Evolutionary conservation across 2,113 vertebrate genomes (phyloP), one percentile per base, ranked within the genome.

Genomic region (Crotalus viridis): DNA sequence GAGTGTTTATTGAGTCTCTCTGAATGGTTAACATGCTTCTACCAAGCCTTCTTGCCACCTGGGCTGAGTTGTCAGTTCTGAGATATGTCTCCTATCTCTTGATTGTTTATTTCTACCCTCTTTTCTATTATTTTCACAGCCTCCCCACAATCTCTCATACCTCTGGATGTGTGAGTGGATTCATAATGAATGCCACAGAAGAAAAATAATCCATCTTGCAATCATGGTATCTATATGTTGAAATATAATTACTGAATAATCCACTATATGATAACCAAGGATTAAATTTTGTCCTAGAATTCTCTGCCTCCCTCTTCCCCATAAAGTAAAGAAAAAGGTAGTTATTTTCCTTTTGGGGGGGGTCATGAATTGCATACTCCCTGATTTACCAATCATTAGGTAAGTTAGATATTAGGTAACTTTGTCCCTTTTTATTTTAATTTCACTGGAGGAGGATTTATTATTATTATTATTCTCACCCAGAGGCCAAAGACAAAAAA

Each of bases 241-340:
- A 94, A 95, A 22, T 43, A 90, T 86, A 96, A 96, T 93, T 93
- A n/a, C 46, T 93, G 93, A 90, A 48, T 46, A 96, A 96, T 91
- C 94, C 92, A 96, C n/a, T 88, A 95, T 64, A 91, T 90, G 95
- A 93, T 90, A 95, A 94, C 55, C 94, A 95, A 96, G 92, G 91
- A 91, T 96, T 91, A 74, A 92, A 93, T 81, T 43, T 81, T 19
- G 15, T 81, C 33, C 15, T 81, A 91, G 28, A 19, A 39, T 88
- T 88, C 28, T 51, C 52, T 54, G 26, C 7, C 87, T 43, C 46
- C 21, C 43, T 24, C 43, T 17, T 13, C 13, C 43, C 13, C 6
- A 61, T n/a, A 90, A 89, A 24, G 46, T 93, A 0, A 0, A 39
- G 12, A n/a, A 81, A 81, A 81, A 43, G n/a, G 15, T 39, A 81